Evolutionary conservation across 2,888 invertebrate genomes (phyloP), one percentile per base, ranked within the genome.

Genomic region (Stegophylla sp.): DNA sequence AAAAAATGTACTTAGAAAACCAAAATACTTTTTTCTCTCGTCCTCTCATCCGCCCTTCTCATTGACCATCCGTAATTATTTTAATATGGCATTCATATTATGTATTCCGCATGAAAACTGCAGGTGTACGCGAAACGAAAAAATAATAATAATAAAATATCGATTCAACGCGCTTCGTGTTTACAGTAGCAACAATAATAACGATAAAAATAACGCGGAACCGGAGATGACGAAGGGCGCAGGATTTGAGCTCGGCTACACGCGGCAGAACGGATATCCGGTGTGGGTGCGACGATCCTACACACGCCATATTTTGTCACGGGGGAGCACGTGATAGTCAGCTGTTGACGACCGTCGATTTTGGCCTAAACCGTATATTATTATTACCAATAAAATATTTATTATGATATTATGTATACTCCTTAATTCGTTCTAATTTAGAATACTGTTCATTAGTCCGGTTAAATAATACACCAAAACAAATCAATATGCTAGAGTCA

Each of bases 181-280:
- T 23, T 26, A 28, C 61, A 13, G 5, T 5, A 15, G 17, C n/a
- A 15, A 56, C 28, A 17, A 3, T 20, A 34, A 34, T 20, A 61
- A 28, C 13, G 3, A 28, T 61, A 26, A 61, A 7, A 64, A 64
- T 41, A 64, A 64, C 66, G 56, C 67, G 67, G 76, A 59, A 79
- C 79, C 69, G 79, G 79, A 79, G 79, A 79, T 79, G 79, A 79
- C 79, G 77, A 79, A 69, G 79, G 69, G 69, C 69, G 69, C 69
- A 79, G 79, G 79, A 79, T 71, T 69, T 79, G 69, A 79, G 79
- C 69, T 79, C 59, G 17, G 61, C 0, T 79, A 66, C 66, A n/a
- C 26, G 64, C 28, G 10, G 28, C 45, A 28, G 45, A 20, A 77
- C 66, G 79, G 79, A 79, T 69, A 69, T 79, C 79, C 79, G 79